Percentiles rank a stretch among this genome's conserved stretches.
Conservation (phyloP, 2,797 vertebrate genomes). For the Clarias pachynema region DNA sequence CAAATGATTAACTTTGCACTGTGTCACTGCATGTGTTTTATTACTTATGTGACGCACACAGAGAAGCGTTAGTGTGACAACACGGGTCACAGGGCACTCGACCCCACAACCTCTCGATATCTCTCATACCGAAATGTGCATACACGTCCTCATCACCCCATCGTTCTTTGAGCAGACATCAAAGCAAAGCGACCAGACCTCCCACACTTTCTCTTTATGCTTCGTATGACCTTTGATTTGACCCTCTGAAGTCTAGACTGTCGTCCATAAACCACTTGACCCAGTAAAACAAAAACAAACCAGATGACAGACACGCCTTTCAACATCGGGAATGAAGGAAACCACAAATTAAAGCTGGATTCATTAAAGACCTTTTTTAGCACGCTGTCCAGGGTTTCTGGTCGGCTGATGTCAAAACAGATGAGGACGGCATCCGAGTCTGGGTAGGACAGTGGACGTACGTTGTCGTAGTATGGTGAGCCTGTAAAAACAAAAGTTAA, state of each 20-base stretch:
- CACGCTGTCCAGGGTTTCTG: conserved; percentile 87
- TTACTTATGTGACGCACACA: neutral
- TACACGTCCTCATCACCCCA: conserved; percentile 22
- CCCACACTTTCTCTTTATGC: conserved; percentile 32
- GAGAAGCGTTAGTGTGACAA: conserved; percentile 29
- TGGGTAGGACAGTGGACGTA: conserved; percentile 87
- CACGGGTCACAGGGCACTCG: conserved; percentile 39
- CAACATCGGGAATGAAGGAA: neutral
- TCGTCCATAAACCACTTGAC: conserved; percentile 38
- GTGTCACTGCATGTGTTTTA: neutral
- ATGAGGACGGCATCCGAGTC: conserved; percentile 88
- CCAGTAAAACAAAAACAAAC: conserved; percentile 27
- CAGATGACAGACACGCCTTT: conserved; percentile 9
- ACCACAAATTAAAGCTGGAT: neutral
- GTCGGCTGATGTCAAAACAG: conserved; percentile 89
- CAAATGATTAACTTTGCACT: neutral
- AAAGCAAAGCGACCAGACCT: conserved; percentile 24
- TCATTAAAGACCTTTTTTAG: conserved; percentile 79
- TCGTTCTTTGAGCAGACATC: conserved; percentile 28
- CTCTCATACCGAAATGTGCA: conserved; percentile 30
- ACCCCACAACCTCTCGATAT: conserved; percentile 28
- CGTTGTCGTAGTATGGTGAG: conserved; percentile 89
- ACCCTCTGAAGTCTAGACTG: conserved; percentile 35
- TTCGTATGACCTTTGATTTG: conserved; percentile 17
- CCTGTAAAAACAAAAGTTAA: conserved; percentile 68